Conservation (phyloP, 2,888 invertebrate species). For the Acleris cristana region DNA sequence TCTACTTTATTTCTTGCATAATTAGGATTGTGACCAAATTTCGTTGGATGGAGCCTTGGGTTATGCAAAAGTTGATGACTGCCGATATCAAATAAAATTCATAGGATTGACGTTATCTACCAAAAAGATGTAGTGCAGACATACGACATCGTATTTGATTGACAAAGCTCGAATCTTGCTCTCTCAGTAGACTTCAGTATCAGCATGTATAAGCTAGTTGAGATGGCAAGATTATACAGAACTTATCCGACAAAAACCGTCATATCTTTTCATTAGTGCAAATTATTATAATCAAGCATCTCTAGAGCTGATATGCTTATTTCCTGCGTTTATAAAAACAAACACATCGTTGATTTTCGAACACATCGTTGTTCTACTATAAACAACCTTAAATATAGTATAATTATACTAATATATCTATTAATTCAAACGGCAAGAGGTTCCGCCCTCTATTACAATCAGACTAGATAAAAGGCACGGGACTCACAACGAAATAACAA, state of each 20-base stretch:
- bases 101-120: too few relatives aligned
- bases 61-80: too few relatives aligned
- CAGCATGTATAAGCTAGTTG: too few relatives aligned
- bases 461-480: slow-evolving; percentile 75
- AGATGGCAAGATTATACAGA: background rate
- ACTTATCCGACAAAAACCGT: background rate
- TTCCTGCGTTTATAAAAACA: too few relatives aligned
- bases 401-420: slow-evolving; percentile 31
- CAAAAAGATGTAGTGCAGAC: too few relatives aligned
- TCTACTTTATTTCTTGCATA: too few relatives aligned
- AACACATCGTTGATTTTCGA: too few relatives aligned
- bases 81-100: too few relatives aligned
- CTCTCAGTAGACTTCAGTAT: background rate
- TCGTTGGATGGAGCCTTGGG: too few relatives aligned
- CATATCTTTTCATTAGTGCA: background rate
- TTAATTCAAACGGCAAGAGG: slow-evolving; percentile 62
- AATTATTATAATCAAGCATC: background rate
- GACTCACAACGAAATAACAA: slow-evolving; percentile 57
- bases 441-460: slow-evolving; percentile 51
- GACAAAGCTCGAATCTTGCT: background rate
- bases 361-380: slow-evolving; percentile 20
- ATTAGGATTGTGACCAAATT: too few relatives aligned
- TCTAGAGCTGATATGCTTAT: too few relatives aligned
- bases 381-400: slow-evolving; percentile 13
- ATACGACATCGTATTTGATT: too few relatives aligned